Conservation (phyloP, 2,113 vertebrate genomes). For the Pipra filicauda region DNA sequence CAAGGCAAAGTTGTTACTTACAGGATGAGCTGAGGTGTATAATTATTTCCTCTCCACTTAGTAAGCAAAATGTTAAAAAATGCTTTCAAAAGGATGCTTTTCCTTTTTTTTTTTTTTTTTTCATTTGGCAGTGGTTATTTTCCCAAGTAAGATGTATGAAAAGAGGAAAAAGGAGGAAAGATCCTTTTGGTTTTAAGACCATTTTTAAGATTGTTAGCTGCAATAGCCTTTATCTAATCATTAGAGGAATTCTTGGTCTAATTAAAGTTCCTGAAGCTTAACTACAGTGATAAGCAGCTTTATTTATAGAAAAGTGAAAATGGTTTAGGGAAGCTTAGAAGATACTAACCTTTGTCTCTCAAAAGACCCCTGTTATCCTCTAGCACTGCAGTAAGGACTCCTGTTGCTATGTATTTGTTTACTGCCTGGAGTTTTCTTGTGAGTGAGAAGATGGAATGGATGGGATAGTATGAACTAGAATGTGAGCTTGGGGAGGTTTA, state of each 20-base stretch:
- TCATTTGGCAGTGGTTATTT: neutral
- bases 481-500: neutral
- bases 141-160: neutral
- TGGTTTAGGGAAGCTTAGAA: conserved; percentile 1
- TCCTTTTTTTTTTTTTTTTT: neutral
- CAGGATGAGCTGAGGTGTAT: neutral
- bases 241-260: conserved; percentile 54
- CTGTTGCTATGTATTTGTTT: conserved; percentile 10
- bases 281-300: conserved; percentile 37
- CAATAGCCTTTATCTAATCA: conserved; percentile 55
- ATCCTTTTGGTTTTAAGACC: neutral
- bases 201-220: conserved; percentile 4
- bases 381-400: neutral
- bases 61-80: neutral
- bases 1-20: neutral
- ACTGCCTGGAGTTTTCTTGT: neutral
- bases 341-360: neutral
- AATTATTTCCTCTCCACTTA: neutral
- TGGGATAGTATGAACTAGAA: neutral
- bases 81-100: neutral
- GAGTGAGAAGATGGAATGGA: neutral
- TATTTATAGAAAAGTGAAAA: conserved; percentile 60
- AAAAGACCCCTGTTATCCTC: neutral
- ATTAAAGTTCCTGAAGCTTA: conserved; percentile 42
- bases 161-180: neutral